These are phyloP conservation scores for Enteromius trimaculatus DNA, from an alignment of 2,797 vertebrate species.

Conservation along the genomic window DNA sequence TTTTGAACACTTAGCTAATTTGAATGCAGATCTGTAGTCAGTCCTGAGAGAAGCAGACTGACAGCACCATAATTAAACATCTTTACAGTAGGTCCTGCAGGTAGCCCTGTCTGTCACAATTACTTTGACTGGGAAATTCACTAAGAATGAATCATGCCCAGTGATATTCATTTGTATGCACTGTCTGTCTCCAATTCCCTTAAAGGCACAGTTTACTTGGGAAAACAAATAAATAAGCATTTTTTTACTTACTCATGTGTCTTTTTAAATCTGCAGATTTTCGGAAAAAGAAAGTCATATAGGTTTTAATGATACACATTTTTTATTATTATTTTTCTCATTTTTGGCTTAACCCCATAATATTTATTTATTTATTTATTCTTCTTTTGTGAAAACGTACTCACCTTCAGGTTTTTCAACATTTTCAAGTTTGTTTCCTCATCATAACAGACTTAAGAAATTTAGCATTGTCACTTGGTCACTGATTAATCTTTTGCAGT, in stretches of 20 bases:
- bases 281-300: not conserved
- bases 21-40: conserved; percentile 19
- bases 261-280: not conserved
- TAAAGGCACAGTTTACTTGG: not conserved
- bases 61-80: conserved; percentile 33
- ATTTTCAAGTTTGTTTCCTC: not conserved
- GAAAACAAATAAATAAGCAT: not conserved
- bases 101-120: conserved; percentile 16
- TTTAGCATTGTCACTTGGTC: not conserved
- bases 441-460: not conserved
- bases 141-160: conserved; percentile 4
- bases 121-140: conserved; percentile 18
- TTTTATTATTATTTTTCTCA: no score
- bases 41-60: conserved; percentile 1
- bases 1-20: not conserved
- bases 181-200: not conserved
- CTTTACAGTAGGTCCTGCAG: conserved; percentile 14
- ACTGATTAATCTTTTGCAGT: not conserved
- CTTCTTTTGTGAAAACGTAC: not conserved
- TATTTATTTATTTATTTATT: no score
- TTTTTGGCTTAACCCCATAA: no score
- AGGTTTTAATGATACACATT: not conserved
- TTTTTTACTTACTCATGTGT: not conserved
- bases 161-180: not conserved
- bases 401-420: not conserved